Conservation (phyloP, 2,113 vertebrate species). For the Notiomystis cincta region DNA sequence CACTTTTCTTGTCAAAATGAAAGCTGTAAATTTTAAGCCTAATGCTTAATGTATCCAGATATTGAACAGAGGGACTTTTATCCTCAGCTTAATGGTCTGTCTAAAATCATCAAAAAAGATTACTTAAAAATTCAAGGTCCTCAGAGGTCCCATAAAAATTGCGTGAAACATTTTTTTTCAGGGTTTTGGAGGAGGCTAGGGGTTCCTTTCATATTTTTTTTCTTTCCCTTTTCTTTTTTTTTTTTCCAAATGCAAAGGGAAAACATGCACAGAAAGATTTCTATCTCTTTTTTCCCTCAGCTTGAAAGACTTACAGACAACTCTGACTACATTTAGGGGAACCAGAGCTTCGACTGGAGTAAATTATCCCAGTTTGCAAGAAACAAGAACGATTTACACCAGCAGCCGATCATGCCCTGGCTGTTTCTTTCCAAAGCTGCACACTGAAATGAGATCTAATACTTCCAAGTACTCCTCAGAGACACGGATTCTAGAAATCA, state of each 20-base stretch:
- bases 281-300: not conserved
- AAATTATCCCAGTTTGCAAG: not conserved
- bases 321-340: not conserved
- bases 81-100: slow-evolving; percentile 75
- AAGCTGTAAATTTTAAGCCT: slow-evolving; percentile 77
- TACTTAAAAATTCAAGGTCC: slow-evolving; percentile 73
- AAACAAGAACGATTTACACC: not conserved
- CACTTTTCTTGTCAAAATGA: slow-evolving; percentile 80
- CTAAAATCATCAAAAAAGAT: slow-evolving; percentile 80
- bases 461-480: slow-evolving; percentile 24
- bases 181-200: not conserved
- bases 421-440: not conserved
- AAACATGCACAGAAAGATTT: not conserved
- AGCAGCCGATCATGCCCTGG: not conserved
- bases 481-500: not conserved
- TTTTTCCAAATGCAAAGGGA: not conserved
- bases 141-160: slow-evolving; percentile 73
- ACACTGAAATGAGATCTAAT: slow-evolving; percentile 19
- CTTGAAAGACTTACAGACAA: not conserved
- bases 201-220: not conserved
- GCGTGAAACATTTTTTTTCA: not conserved
- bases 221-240: not conserved
- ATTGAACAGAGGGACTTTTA: slow-evolving; percentile 79
- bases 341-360: not conserved
- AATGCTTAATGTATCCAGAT: slow-evolving; percentile 79